Percentiles rank a stretch among this genome's conserved stretches.
Conservation (phyloP, 2,888 invertebrate species). For the Adela reaumurella region DNA sequence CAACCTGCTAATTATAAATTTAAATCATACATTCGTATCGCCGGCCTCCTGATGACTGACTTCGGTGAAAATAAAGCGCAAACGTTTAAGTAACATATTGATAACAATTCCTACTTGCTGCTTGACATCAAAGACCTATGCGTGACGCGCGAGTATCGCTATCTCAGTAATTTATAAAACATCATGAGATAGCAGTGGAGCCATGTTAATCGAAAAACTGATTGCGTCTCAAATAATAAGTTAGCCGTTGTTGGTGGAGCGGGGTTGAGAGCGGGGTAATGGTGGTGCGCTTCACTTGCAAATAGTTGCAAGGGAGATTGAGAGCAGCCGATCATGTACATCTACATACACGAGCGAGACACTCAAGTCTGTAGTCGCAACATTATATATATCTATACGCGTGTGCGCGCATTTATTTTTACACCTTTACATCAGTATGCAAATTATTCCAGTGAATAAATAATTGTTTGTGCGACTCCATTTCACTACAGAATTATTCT, state of each 20-base stretch:
- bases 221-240: constrained; percentile 19
- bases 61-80: constrained; percentile 42
- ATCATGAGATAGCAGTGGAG: constrained; percentile 27
- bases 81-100: constrained; percentile 48
- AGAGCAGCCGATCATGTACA: neutral
- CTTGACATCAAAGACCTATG: constrained; percentile 40
- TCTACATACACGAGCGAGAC: neutral
- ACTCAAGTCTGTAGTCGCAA: neutral
- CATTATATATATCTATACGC: too few relatives aligned
- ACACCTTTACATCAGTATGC: constrained; percentile 45
- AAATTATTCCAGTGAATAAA: constrained; percentile 35
- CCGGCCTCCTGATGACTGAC: constrained; percentile 43
- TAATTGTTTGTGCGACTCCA: constrained; percentile 25
- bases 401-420: constrained; percentile 27
- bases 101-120: constrained; percentile 32
- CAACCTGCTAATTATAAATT: neutral
- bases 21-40: constrained; percentile 20
- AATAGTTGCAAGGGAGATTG: neutral
- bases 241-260: too few relatives aligned
- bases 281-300: too few relatives aligned
- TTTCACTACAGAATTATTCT: neutral
- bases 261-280: too few relatives aligned
- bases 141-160: constrained; percentile 36
- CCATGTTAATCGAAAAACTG: constrained; percentile 36
- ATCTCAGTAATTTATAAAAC: constrained; percentile 28